These are phyloP conservation scores for Typhlichthys eigenmanni DNA, from an alignment of 2,797 vertebrate genomes.

Conservation along the genomic window DNA sequence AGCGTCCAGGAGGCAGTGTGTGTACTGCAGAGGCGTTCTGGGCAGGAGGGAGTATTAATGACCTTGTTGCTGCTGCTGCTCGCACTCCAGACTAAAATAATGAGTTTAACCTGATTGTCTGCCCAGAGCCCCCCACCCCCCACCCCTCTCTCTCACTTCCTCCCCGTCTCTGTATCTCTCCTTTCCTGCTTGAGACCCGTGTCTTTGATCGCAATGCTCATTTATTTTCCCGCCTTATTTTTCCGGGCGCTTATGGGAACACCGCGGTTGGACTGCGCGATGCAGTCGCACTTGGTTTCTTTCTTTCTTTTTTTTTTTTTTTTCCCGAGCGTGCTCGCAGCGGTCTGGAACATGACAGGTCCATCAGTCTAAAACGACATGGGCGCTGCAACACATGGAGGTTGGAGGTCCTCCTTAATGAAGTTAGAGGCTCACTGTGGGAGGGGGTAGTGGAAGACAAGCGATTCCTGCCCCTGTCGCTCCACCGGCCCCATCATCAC, in stretches of 20 bases:
- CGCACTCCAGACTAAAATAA: constrained; percentile 42
- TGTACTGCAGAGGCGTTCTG: constrained; percentile 22
- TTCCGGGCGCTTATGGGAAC: constrained; percentile 30
- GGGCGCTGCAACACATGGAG: constrained; percentile 18
- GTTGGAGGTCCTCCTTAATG: constrained; percentile 45
- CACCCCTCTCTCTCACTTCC: constrained; percentile 50
- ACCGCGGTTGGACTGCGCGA: constrained; percentile 25
- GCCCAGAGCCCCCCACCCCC: constrained; percentile 49
- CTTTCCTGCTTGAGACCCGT: constrained; percentile 58
- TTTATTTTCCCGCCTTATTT: constrained; percentile 35
- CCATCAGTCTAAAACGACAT: constrained; percentile 49
- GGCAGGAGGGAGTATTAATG: constrained; percentile 45
- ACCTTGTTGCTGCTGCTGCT: constrained; percentile 28
- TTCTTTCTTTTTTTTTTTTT: too few relatives aligned
- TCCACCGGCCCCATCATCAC: constrained; percentile 54
- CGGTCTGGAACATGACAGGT: constrained; percentile 52
- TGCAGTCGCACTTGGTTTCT: constrained; percentile 33
- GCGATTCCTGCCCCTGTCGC: constrained; percentile 40
- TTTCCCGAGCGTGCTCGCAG: constrained; percentile 3
- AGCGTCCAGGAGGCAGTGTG: constrained; percentile 2
- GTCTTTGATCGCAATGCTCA: constrained; percentile 62
- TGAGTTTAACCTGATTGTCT: constrained; percentile 63
- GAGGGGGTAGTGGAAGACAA: constrained; percentile 45
- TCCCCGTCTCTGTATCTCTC: constrained; percentile 28
- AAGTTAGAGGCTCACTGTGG: constrained; percentile 23